Conservation (phyloP, 1,140 invertebrate species). For the Temnothorax longispinosus region DNA sequence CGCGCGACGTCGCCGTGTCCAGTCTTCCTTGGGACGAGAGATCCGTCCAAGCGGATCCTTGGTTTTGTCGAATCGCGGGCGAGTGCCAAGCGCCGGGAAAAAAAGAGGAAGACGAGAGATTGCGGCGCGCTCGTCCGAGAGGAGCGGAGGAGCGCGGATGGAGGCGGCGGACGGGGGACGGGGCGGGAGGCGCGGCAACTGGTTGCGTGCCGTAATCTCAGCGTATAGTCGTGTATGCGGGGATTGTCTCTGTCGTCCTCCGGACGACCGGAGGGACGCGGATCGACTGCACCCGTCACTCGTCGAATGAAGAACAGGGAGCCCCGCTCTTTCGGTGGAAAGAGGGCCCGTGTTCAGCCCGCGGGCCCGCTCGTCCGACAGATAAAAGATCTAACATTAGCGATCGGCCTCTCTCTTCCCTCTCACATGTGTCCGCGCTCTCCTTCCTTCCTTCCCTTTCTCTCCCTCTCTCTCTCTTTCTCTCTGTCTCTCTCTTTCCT, state of each 20-base stretch:
- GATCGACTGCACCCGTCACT: conserved; percentile 74
- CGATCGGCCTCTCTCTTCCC: conserved; percentile 29
- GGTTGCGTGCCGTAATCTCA: neutral
- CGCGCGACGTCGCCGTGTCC: conserved; percentile 26
- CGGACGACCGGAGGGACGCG: conserved; percentile 50
- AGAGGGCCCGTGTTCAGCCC: conserved; percentile 67
- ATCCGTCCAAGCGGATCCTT: neutral
- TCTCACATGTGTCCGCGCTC: neutral
- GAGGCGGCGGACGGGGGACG: neutral
- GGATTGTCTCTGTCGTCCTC: conserved; percentile 30
- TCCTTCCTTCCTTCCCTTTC: neutral
- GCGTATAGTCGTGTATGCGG: neutral
- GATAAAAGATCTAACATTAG: conserved; percentile 76
- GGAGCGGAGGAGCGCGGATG: neutral
- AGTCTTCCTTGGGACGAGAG: neutral
- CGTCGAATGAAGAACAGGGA: conserved; percentile 77
- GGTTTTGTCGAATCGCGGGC: conserved; percentile 20
- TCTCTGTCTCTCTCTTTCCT: neutral
- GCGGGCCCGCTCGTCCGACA: conserved; percentile 72
- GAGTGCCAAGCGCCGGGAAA: conserved; percentile 27
- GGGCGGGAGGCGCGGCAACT: neutral
- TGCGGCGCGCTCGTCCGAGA: neutral
- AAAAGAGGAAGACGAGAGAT: neutral
- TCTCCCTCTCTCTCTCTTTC: neutral
- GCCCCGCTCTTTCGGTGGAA: conserved; percentile 69